Conservation (phyloP, 2,113 vertebrate species). For the Pterophyllum scalare region DNA sequence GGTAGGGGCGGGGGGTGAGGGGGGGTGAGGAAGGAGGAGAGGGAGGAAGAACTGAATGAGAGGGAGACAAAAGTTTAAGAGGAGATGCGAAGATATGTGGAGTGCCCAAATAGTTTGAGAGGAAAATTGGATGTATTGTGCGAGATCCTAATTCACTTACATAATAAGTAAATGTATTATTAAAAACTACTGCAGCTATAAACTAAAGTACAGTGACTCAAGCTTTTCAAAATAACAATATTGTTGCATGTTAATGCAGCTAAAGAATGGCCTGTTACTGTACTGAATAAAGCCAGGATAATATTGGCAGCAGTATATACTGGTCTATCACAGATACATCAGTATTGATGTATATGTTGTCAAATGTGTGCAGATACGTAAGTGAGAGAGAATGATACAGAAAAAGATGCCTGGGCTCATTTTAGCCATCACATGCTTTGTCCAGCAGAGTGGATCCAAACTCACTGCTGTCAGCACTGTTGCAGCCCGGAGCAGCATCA, state of each 20-base stretch:
- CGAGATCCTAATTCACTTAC: background rate
- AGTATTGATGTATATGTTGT: background rate
- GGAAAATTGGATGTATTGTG: background rate
- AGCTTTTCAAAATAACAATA: too few relatives aligned
- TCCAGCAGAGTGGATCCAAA: too few relatives aligned
- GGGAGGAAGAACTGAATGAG: background rate
- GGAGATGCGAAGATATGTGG: background rate
- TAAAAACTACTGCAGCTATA: background rate
- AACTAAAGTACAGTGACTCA: too few relatives aligned
- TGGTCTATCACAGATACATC: background rate
- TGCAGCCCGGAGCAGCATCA: too few relatives aligned
- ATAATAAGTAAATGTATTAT: background rate
- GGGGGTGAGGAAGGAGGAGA: slow-evolving; percentile 9
- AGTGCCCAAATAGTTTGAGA: background rate
- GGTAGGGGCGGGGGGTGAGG: background rate
- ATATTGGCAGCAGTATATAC: too few relatives aligned
- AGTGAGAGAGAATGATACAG: too few relatives aligned
- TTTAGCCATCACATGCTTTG: too few relatives aligned
- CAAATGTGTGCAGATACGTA: background rate
- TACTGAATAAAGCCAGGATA: too few relatives aligned
- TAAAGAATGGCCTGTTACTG: background rate
- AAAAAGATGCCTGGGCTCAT: too few relatives aligned
- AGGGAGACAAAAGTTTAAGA: slow-evolving; percentile 26
- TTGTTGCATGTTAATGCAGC: background rate
- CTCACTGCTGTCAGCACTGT: too few relatives aligned